phyloP scores from a whole-genome alignment of 2,113 vertebrate genomes.

The Corydoras sp. region DNA sequence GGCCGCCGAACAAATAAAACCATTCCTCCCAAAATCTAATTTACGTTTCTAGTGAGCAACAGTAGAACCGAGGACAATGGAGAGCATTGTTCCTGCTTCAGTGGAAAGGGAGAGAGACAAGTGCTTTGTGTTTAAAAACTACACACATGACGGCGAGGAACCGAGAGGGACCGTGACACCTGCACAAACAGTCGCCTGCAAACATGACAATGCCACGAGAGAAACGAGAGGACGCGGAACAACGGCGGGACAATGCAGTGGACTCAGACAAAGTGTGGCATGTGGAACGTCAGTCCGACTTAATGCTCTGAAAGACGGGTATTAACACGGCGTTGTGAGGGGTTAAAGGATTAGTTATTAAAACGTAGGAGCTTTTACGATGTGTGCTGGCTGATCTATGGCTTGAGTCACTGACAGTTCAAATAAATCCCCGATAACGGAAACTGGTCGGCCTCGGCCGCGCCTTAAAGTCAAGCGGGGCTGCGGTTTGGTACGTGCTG shows the following conservation, averaged over 20 bases:
- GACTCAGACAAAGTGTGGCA: not conserved
- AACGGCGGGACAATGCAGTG: too few species aligned
- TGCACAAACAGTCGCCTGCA: too few species aligned
- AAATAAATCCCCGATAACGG: slow-evolving; percentile 4
- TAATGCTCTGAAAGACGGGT: not conserved
- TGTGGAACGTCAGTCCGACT: not conserved
- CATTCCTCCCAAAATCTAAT: too few species aligned
- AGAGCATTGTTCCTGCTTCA: not conserved
- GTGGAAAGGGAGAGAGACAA: not conserved
- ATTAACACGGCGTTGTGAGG: not conserved
- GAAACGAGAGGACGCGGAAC: too few species aligned
- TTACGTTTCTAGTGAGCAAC: too few species aligned
- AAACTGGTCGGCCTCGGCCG: not conserved
- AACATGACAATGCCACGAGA: too few species aligned
- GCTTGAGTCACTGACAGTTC: not conserved
- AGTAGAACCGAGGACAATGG: not conserved
- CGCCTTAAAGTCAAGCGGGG: slow-evolving; percentile 2
- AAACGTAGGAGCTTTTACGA: not conserved
- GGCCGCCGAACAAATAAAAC: too few species aligned
- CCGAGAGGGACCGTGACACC: too few species aligned
- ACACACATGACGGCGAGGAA: too few species aligned
- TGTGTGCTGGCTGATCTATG: not conserved
- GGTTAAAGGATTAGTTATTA: not conserved
- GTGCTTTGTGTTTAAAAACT: not conserved
- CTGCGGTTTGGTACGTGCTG: not conserved